Percentiles rank a stretch among this genome's conserved stretches.
These are phyloP conservation scores for Cephus pulcher DNA, from an alignment of 2,888 invertebrate species.

Conservation along the genomic window DNA sequence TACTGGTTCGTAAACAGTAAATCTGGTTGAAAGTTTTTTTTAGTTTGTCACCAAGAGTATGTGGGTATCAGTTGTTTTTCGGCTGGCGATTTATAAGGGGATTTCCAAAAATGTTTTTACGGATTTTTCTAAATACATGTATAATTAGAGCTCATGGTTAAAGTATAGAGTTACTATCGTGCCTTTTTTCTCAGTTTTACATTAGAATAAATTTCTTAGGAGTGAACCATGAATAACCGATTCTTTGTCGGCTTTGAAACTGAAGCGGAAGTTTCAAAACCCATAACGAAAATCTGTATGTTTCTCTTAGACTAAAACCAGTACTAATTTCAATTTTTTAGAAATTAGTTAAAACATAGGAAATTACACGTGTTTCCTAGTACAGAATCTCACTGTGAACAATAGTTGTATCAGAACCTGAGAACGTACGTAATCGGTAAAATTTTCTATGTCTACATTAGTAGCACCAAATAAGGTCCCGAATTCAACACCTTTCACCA, in stretches of 20 bases:
- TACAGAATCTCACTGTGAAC: not conserved
- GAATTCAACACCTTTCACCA: not conserved
- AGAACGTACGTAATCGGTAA: not conserved
- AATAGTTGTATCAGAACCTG: not conserved
- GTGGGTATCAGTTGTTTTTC: not conserved
- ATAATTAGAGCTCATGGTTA: not conserved
- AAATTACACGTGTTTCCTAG: not conserved
- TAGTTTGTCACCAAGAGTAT: not conserved
- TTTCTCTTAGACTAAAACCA: not conserved
- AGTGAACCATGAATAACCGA: not conserved
- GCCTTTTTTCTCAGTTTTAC: not conserved
- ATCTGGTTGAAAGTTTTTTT: not conserved
- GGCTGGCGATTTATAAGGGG: too few relatives aligned
- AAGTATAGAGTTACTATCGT: not conserved
- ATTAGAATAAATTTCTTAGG: not conserved
- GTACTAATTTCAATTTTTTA: not conserved
- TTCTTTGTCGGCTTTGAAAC: not conserved
- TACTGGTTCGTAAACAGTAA: not conserved
- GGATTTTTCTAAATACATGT: too few relatives aligned
- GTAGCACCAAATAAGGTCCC: not conserved
- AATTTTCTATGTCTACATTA: not conserved
- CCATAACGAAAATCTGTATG: not conserved
- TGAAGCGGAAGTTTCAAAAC: not conserved
- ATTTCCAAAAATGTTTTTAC: too few relatives aligned
- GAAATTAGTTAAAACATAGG: not conserved